phyloP scores from a whole-genome alignment of 2,888 invertebrate species.

The Drosophila vallismaia region DNA sequence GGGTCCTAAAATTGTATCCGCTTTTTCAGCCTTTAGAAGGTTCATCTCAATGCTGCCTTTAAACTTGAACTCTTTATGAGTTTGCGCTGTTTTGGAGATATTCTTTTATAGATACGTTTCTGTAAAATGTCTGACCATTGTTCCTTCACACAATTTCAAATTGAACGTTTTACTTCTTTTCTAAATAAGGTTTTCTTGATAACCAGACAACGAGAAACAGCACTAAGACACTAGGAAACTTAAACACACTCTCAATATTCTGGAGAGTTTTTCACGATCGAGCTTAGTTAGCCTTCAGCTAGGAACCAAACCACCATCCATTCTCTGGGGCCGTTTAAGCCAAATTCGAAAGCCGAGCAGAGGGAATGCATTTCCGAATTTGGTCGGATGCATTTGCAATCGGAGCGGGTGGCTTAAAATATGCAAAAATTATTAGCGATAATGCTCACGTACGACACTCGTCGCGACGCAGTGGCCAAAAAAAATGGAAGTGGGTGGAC shows the following conservation, averaged over 20 bases:
- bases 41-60: too few relatives aligned
- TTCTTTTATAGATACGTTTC: too few relatives aligned
- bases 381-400: slow-evolving; percentile 45
- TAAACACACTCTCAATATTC: not conserved
- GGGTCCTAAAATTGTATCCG: too few relatives aligned
- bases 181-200: too few relatives aligned
- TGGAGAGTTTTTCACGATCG: not conserved
- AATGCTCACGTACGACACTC: slow-evolving; percentile 80
- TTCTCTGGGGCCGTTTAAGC: slow-evolving; percentile 32
- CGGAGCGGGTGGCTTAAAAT: slow-evolving; percentile 47
- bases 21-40: too few relatives aligned
- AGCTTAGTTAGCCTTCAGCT: not conserved
- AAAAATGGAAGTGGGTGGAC: slow-evolving; percentile 36
- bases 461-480: slow-evolving; percentile 58
- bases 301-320: slow-evolving; percentile 5
- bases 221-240: not conserved
- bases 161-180: too few relatives aligned
- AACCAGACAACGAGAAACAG: too few relatives aligned
- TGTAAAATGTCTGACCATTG: too few relatives aligned
- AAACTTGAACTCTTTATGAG: too few relatives aligned
- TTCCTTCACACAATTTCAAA: too few relatives aligned
- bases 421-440: slow-evolving; percentile 81
- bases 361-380: slow-evolving; percentile 63
- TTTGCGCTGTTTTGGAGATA: too few relatives aligned
- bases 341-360: slow-evolving; percentile 47